Evolutionary conservation across 2,113 vertebrate species (phyloP), one percentile per base, ranked within the genome.

Genomic region (Oceanodroma tethys): DNA sequence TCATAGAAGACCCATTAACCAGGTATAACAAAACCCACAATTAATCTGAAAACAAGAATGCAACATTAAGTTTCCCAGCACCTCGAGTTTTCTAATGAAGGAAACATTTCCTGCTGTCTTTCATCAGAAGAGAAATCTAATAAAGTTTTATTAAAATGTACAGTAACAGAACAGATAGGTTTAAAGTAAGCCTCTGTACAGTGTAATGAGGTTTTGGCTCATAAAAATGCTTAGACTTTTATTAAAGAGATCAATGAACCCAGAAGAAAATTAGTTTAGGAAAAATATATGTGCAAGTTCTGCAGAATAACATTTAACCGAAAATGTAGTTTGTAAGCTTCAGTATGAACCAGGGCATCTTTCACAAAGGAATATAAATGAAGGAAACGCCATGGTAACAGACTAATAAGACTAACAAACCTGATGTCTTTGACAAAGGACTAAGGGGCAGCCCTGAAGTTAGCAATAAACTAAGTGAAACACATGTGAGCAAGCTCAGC

Each of bases 61-160:
- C 40, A 95, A 95, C 71, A 62, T 78, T 93, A 81, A 75, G 40
- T 87, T 94, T 78, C 86, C 81, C 83, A 92, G 82, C 50, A 85
- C 71, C 93, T 97, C 84, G 86, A 59, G 56, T 86, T 95, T 97
- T 95, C 83, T 98, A 97, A 94, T 92, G 92, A 97, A 96, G 50
- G 67, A 95, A 98, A 93, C 45, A 85, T 91, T 78, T 97, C 91
- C 95, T 93, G 71, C 72, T 94, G 91, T 84, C 91, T 96, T 93
- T 94, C 72, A 60, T 93, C 78, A 96, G 65, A 97, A 94, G 19
- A 88, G 86, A 95, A 97, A 97, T 93, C 88, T 90, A 98, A 97
- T 98, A 92, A 98, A 93, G 66, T 97, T 98, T 97, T 98, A 98
- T 97, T 98, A 96, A 97, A 98, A 97, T 86, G 65, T 96, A 95